Percentiles rank a stretch among this genome's conserved stretches.
phyloP scores from a whole-genome alignment of 2,797 vertebrate genomes.

The Falco rusticolus region DNA sequence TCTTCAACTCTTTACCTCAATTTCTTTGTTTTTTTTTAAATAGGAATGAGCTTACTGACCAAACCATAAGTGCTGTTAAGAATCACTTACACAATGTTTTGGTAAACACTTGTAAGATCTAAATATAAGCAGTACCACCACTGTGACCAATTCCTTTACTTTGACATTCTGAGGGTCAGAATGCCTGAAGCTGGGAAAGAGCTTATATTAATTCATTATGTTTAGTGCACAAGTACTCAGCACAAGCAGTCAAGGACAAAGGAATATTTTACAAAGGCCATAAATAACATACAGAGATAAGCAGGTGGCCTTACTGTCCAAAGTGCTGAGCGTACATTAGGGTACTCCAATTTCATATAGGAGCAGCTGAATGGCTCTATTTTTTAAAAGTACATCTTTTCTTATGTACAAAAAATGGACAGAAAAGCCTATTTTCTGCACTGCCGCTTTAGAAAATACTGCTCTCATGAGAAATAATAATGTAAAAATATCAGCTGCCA shows the following conservation, averaged over 20 bases:
- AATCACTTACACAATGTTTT: background rate
- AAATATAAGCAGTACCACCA: background rate
- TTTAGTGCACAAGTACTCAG: background rate
- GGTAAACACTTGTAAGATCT: background rate
- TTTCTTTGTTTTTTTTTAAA: background rate
- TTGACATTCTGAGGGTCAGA: background rate
- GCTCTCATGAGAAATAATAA: background rate
- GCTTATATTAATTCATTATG: background rate
- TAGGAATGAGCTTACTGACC: background rate
- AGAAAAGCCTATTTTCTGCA: background rate
- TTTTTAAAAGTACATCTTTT: background rate
- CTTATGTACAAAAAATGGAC: background rate
- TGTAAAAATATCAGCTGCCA: background rate
- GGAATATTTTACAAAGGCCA: conserved; percentile 15
- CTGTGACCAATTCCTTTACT: background rate
- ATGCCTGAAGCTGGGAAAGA: background rate
- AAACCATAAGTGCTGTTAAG: background rate
- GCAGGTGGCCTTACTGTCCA: background rate
- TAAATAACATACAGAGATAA: conserved; percentile 9
- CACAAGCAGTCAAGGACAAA: background rate
- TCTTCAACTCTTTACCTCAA: background rate
- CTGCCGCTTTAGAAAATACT: background rate
- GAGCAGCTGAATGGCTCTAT: background rate
- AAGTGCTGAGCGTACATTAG: background rate
- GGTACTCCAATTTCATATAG: background rate